Percentiles rank a stretch among this genome's conserved stretches.
Evolutionary conservation across 2,797 vertebrate genomes (phyloP).

Genomic region (Phrynocephalus forsythii): DNA sequence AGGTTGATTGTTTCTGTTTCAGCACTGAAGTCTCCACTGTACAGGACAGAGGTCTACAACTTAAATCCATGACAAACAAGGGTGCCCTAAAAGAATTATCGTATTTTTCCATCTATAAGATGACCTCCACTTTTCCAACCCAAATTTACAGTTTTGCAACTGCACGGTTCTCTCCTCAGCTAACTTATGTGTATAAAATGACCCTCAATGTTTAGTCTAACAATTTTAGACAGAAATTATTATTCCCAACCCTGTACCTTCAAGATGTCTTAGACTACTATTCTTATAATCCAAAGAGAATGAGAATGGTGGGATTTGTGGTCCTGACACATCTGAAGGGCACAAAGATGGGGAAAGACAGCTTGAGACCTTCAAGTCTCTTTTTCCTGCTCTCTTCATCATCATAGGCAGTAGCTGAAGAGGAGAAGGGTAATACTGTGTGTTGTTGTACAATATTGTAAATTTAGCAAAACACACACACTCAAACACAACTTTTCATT

Average conservation of each 20-base stretch:
- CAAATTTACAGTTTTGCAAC: too few relatives aligned
- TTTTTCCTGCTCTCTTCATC: slow-evolving; percentile 5
- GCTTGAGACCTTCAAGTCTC: background rate
- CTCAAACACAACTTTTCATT: slow-evolving; percentile 20
- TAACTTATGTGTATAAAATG: too few relatives aligned
- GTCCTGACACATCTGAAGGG: background rate
- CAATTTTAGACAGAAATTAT: too few relatives aligned
- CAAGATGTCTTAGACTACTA: background rate
- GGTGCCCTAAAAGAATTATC: background rate
- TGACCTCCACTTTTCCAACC: too few relatives aligned
- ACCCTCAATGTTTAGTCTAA: too few relatives aligned
- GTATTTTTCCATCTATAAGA: too few relatives aligned
- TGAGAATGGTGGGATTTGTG: background rate
- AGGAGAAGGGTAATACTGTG: slow-evolving; percentile 35
- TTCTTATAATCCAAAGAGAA: background rate
- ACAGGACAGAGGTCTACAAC: background rate
- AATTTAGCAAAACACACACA: slow-evolving; percentile 51
- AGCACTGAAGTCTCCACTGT: background rate
- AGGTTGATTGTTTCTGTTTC: background rate
- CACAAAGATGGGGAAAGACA: background rate
- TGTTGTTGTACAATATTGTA: slow-evolving; percentile 52
- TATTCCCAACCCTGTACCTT: background rate
- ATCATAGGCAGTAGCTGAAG: slow-evolving; percentile 22
- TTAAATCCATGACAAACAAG: background rate
- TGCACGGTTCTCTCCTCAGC: too few relatives aligned